Evolutionary conservation across 2,797 vertebrate genomes (phyloP), one percentile per base, ranked within the genome.

Genomic region (Rhabdomys pumilio): DNA sequence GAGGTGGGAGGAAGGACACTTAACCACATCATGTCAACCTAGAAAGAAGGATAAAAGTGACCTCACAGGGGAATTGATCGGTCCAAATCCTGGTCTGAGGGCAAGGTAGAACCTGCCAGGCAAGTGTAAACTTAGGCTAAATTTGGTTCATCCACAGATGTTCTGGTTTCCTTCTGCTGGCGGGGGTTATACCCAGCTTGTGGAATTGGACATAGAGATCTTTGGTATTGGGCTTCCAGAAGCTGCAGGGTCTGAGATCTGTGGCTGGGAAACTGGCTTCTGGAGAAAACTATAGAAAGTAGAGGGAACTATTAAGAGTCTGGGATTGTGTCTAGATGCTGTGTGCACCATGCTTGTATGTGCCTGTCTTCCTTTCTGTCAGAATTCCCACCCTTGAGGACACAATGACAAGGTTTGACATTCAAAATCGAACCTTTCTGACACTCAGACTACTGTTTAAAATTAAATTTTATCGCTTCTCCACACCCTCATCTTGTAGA

Each of bases 261-360:
- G 63, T 6, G 55, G 44, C 59, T 76, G 63, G 17, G n/a, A 59
- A 69, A 69, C 17, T 26, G 63, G 22, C 17, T 81, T 93, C 82
- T 85, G 17, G 77, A 85, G 65, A 26, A 77, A 44, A 38, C 65
- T 55, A 0, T 19, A 57, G 34, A 65, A 24, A 41, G 19, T 9
- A 14, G 1, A 4, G n/a, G 53, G 31, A 91, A 72, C 53, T 20
- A 8, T 67, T 87, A 53, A 15, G 31, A 26, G 63, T 5, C 26
- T 7, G 26, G 84, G 47, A 24, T 9, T 6, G 38, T 22, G 0
- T 29, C 26, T 29, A 29, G 67, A 11, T 10, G 80, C 86, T 55
- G 63, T 8, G 3, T 8, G 12, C 19, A 4, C 22, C 7, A 0
- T 13, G 1, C 0, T 73, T 14, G 17, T 3, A 1, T 6, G 38